Evolutionary conservation across 2,797 vertebrate species (phyloP).

Genomic region (Smutsia gigantea): DNA sequence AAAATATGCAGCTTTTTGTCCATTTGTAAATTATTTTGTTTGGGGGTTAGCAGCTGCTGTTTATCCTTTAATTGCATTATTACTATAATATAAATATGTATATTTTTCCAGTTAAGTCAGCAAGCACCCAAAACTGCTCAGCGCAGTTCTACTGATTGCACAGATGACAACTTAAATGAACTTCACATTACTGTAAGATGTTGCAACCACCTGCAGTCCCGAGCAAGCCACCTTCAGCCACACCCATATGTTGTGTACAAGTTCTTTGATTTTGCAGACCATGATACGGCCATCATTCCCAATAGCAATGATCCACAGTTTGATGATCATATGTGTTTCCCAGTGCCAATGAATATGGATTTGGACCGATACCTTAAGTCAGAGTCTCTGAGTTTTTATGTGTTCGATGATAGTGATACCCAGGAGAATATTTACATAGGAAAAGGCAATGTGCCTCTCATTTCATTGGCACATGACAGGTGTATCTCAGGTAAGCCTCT

Average conservation of each 20-base stretch:
- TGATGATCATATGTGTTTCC: constrained; percentile 89
- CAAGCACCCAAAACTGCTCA: constrained; percentile 76
- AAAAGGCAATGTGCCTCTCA: constrained; percentile 91
- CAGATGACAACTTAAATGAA: constrained; percentile 87
- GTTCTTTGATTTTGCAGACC: constrained; percentile 92
- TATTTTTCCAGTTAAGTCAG: constrained; percentile 81
- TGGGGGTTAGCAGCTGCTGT: constrained; percentile 45
- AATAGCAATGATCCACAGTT: constrained; percentile 89
- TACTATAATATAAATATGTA: constrained; percentile 72
- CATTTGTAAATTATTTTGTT: constrained; percentile 31
- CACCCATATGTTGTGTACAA: constrained; percentile 94
- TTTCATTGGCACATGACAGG: constrained; percentile 89
- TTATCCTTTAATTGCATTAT: constrained; percentile 49
- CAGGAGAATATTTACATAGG: constrained; percentile 90
- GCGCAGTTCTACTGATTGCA: constrained; percentile 67
- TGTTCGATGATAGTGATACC: constrained; percentile 92
- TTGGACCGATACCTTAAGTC: constrained; percentile 91
- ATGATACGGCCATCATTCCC: constrained; percentile 89
- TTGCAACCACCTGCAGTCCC: constrained; percentile 88
- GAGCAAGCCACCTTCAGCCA: constrained; percentile 82
- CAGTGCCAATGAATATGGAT: constrained; percentile 87
- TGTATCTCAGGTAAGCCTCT: constrained; percentile 88
- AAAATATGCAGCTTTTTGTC: constrained; percentile 49
- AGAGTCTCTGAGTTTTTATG: constrained; percentile 89
- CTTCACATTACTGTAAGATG: constrained; percentile 89